phyloP scores from a whole-genome alignment of 2,888 invertebrate species.

The Encarsia formosa region DNA sequence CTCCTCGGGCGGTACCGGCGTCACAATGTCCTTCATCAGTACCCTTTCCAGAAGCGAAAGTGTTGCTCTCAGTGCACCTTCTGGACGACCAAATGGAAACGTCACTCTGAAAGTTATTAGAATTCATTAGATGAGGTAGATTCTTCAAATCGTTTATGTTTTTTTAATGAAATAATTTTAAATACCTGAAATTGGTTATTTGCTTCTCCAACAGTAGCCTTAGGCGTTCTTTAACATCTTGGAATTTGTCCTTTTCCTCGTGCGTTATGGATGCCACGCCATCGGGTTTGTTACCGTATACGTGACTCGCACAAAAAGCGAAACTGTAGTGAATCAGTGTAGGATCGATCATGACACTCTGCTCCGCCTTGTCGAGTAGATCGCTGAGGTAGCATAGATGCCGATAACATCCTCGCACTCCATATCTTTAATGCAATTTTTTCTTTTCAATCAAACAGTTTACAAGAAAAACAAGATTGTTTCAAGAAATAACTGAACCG shows the following conservation, averaged over 20 bases:
- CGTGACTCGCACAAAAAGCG: conserved; percentile 98
- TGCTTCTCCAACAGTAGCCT: conserved; percentile 91
- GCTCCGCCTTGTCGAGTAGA: conserved; percentile 90
- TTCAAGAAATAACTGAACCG: too few species aligned
- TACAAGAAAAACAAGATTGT: neutral
- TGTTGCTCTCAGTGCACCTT: conserved; percentile 96
- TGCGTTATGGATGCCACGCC: conserved; percentile 98
- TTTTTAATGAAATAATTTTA: too few species aligned
- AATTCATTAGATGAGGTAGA: neutral
- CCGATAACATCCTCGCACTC: conserved; percentile 93
- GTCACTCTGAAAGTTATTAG: conserved; percentile 65
- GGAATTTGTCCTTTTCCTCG: conserved; percentile 96
- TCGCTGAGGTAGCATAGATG: conserved; percentile 95
- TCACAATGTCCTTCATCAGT: conserved; percentile 97
- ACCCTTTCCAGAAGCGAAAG: conserved; percentile 93
- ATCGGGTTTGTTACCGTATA: conserved; percentile 99
- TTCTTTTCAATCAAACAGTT: neutral
- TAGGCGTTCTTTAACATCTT: conserved; percentile 93
- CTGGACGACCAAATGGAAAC: conserved; percentile 98
- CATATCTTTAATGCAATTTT: conserved; percentile 61
- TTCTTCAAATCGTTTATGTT: neutral
- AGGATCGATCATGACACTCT: conserved; percentile 93
- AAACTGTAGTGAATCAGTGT: conserved; percentile 98
- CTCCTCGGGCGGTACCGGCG: conserved; percentile 93
- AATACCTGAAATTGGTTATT: conserved; percentile 96